Evolutionary conservation across 2,888 invertebrate genomes (phyloP), one percentile per base, ranked within the genome.

Genomic region (Xanthia icteritia): DNA sequence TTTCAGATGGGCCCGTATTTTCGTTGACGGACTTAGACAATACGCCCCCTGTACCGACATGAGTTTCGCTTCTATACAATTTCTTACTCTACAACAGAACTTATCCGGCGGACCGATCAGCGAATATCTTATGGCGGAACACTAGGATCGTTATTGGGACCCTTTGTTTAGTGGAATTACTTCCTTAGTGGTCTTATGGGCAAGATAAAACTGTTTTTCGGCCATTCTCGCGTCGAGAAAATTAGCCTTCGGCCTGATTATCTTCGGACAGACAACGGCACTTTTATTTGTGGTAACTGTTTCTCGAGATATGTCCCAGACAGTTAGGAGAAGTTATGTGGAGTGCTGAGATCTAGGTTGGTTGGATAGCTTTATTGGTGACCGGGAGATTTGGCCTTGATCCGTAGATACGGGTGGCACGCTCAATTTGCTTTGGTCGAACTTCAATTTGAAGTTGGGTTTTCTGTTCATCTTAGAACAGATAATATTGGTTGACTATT

Each of bases 91-190:
- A 45, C 45, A 82, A 31, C 63, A 79, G 68, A 76, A 84, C 86
- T 89, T 93, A 94, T 94, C 94, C 88, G 51, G 31, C 69, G 85
- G 89, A 79, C 92, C 93, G 93, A 94, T 94, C 92, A 85, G 86
- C 81, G 89, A 88, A 92, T 92, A 91, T 91, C 92, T 93, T 89
- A 89, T 81, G 88, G 88, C 84, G 77, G 87, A 85, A 91, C 86
- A 86, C 89, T 91, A 84, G 85, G 84, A 86, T 91, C 92, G 92
- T 93, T 93, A 93, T 91, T 90, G 87, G 88, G 84, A 74, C 88
- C 93, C 93, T 95, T 94, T 95, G 95, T 95, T 94, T 93, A 91
- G 90, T 85, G 82, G 91, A 95, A 95, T 94, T 92, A 92, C 94
- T 93, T 94, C 93, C 94, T 94, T 92, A 94, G 91, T 92, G 91